Percentiles rank a stretch among this genome's conserved stretches.
These are phyloP conservation scores for Salvelinus fontinalis DNA, from an alignment of 2,113 vertebrate species.

Conservation along the genomic window DNA sequence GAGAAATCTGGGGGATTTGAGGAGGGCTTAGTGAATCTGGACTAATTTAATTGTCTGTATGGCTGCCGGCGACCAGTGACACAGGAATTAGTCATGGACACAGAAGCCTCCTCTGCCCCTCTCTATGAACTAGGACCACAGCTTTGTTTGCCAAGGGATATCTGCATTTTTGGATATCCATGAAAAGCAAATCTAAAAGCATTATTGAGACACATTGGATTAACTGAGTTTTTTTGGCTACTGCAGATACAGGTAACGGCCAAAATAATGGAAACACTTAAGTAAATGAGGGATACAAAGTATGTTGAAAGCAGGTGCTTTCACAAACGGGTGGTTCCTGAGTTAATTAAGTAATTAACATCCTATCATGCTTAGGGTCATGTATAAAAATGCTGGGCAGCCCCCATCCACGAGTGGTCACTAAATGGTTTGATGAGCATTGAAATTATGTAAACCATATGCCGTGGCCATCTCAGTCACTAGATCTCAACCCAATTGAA, in stretches of 20 bases:
- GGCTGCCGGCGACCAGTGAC: slow-evolving; percentile 30
- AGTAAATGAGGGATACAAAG: too few relatives aligned
- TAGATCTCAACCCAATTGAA: too few relatives aligned
- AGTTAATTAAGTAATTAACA: too few relatives aligned
- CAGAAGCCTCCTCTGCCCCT: neutral
- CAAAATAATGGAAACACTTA: too few relatives aligned
- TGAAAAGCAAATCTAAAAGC: neutral
- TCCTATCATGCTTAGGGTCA: neutral
- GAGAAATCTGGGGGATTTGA: slow-evolving; percentile 20
- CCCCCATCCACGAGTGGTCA: too few relatives aligned
- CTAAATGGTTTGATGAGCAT: neutral
- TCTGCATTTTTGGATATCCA: neutral
- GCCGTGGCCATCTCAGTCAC: too few relatives aligned
- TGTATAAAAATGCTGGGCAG: too few relatives aligned
- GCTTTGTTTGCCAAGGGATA: neutral
- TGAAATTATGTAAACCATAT: too few relatives aligned
- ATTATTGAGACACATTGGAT: neutral
- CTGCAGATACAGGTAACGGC: neutral
- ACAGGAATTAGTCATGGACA: slow-evolving; percentile 42
- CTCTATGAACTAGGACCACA: neutral
- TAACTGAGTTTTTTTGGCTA: neutral
- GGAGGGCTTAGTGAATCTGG: slow-evolving; percentile 18
- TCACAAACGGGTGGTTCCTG: too few relatives aligned
- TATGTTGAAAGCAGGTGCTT: too few relatives aligned
- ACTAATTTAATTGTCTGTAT: slow-evolving; percentile 42